These are phyloP conservation scores for Bucorvus abyssinicus DNA, from an alignment of 2,797 vertebrate species.

Conservation along the genomic window DNA sequence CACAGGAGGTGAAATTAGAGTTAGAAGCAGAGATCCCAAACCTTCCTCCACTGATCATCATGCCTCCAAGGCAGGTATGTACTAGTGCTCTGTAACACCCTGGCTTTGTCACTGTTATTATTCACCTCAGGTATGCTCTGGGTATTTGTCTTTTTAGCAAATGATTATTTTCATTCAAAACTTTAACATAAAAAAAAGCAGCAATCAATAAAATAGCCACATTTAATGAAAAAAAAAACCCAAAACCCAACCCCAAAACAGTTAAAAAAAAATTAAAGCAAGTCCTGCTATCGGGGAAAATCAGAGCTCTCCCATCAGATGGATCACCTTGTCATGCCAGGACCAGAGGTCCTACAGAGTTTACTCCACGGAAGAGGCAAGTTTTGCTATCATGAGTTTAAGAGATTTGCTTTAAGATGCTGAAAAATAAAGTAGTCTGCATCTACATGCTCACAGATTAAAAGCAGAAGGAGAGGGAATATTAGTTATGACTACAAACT, in stretches of 20 bases:
- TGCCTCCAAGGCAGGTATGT: background rate
- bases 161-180: background rate
- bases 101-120: background rate
- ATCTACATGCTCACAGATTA: background rate
- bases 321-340: background rate
- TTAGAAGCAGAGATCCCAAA: background rate
- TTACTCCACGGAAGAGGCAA: background rate
- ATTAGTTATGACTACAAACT: background rate
- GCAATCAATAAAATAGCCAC: background rate
- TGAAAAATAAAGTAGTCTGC: background rate
- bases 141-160: background rate
- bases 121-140: background rate
- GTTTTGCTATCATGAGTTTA: background rate
- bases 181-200: background rate
- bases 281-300: background rate
- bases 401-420: background rate
- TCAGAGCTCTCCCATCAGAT: background rate
- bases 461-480: background rate
- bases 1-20: background rate
- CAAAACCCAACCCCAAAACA: background rate
- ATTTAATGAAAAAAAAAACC: background rate
- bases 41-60: background rate
- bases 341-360: background rate
- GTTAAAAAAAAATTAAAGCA: background rate
- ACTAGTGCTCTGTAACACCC: fast-evolving